These are phyloP conservation scores for Nilaparvata lugens DNA, from an alignment of 1,140 invertebrate species.

Conservation along the genomic window DNA sequence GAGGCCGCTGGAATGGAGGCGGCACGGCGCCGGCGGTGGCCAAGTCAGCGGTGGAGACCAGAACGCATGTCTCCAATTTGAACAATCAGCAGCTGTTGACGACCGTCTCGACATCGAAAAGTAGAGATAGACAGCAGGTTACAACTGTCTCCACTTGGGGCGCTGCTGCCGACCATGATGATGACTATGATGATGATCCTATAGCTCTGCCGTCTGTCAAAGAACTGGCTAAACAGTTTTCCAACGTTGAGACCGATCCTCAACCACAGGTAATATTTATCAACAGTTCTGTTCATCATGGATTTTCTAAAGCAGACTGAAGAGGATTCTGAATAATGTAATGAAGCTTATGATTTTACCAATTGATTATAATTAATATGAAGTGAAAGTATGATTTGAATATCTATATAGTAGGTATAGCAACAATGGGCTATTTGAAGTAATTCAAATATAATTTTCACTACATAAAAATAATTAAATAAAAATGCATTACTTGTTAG, in stretches of 20 bases:
- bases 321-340: no score
- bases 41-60: neutral
- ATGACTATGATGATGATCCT: conserved; percentile 1
- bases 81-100: neutral
- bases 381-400: no score
- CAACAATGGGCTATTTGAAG: no score
- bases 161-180: neutral
- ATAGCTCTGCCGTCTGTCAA: conserved; percentile 26
- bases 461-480: no score
- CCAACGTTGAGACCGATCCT: conserved; percentile 2
- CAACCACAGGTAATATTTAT: neutral
- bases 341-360: no score
- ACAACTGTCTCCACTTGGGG: conserved; percentile 1
- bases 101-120: neutral
- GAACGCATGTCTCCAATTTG: neutral
- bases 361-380: no score
- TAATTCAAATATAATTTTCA: no score
- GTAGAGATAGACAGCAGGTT: neutral
- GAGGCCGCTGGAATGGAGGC: conserved; percentile 1
- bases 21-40: neutral
- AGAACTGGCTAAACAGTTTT: conserved; percentile 28
- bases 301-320: no score
- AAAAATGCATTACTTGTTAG: no score
- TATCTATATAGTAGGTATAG: no score
- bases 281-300: neutral